Conservation (phyloP, 2,888 invertebrate species). For the Pachymerium ferrugineum region DNA sequence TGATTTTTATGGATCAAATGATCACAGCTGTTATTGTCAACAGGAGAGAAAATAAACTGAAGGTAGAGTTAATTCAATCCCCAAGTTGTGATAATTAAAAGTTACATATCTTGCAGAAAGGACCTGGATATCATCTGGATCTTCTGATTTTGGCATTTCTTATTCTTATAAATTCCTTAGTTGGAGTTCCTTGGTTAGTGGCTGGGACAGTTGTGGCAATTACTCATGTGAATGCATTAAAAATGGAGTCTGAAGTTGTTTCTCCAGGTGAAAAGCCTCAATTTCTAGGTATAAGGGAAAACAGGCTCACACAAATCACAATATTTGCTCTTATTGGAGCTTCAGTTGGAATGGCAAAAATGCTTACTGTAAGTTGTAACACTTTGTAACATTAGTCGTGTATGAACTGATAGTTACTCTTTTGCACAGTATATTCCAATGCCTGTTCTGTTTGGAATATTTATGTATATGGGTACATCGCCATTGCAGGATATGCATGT, state of each 20-base stretch:
- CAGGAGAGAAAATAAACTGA: constrained; percentile 53
- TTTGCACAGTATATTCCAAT: constrained; percentile 29
- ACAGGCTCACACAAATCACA: constrained; percentile 29
- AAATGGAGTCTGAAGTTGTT: constrained; percentile 49
- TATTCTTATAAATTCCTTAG: constrained; percentile 49
- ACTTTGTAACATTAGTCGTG: not conserved
- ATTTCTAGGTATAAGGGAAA: constrained; percentile 48
- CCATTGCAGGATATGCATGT: constrained; percentile 31
- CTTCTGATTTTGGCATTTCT: constrained; percentile 50
- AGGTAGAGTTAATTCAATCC: constrained; percentile 43
- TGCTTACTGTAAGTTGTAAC: constrained; percentile 19
- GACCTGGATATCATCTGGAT: constrained; percentile 54
- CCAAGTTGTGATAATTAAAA: not conserved
- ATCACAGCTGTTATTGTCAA: constrained; percentile 56
- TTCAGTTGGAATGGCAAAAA: constrained; percentile 30
- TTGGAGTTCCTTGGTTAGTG: constrained; percentile 53
- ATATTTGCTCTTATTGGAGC: constrained; percentile 31
- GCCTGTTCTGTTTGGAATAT: constrained; percentile 30
- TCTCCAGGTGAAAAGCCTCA: constrained; percentile 52
- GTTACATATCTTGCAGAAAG: constrained; percentile 46
- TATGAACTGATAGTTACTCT: not conserved
- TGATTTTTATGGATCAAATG: constrained; percentile 56
- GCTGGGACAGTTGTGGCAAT: constrained; percentile 53
- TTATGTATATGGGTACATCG: constrained; percentile 33
- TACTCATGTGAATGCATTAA: constrained; percentile 51